Conservation (phyloP, 2,888 invertebrate species). For the Amphipyra berbera region DNA sequence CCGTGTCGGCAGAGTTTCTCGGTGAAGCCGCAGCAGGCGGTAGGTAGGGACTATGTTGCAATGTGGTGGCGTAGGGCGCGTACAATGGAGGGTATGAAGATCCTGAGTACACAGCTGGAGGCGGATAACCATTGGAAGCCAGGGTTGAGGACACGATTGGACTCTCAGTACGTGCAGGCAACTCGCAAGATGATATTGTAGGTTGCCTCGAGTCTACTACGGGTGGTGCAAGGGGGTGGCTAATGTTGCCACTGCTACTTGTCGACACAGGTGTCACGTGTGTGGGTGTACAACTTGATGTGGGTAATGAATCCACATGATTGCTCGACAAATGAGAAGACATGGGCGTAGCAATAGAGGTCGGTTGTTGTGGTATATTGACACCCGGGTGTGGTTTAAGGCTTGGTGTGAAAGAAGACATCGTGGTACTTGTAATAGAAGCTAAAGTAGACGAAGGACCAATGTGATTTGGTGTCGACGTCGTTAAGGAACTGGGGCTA, state of each 20-base stretch:
- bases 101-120: constrained; percentile 93
- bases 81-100: constrained; percentile 91
- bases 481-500: constrained; percentile 70
- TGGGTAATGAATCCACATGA: constrained; percentile 72
- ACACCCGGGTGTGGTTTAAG: constrained; percentile 78
- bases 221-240: constrained; percentile 76
- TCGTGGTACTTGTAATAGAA: constrained; percentile 73
- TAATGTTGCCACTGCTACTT: constrained; percentile 75
- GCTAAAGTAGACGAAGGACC: constrained; percentile 72
- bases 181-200: constrained; percentile 83
- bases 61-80: constrained; percentile 93
- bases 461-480: constrained; percentile 76
- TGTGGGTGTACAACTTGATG: constrained; percentile 70
- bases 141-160: constrained; percentile 91
- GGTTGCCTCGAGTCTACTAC: constrained; percentile 80
- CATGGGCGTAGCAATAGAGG: constrained; percentile 67
- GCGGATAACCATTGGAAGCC: constrained; percentile 89
- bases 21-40: constrained; percentile 91
- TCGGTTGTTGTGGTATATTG: constrained; percentile 69
- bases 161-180: constrained; percentile 83
- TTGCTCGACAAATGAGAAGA: constrained; percentile 74
- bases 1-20: constrained; percentile 90
- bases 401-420: constrained; percentile 78
- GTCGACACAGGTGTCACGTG: constrained; percentile 70
- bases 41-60: constrained; percentile 93